Conservation (phyloP, 2,113 vertebrate genomes). For the Tenrec ecaudatus region DNA sequence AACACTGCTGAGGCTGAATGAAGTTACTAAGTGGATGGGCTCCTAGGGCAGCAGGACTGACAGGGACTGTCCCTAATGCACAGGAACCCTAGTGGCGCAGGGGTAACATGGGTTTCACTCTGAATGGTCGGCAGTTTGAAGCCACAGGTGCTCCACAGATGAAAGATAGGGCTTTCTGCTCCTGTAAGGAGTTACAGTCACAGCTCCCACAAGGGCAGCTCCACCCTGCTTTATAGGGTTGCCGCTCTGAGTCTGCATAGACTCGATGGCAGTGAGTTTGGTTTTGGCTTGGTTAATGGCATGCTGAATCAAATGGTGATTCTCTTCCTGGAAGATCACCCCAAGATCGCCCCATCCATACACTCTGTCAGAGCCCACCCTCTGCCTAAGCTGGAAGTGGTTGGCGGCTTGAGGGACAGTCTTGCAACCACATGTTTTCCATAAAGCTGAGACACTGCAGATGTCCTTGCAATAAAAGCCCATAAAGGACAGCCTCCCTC, state of each 20-base stretch:
- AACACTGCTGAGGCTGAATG: conserved; percentile 26
- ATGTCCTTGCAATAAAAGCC: conserved; percentile 43
- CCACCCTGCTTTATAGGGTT: no score
- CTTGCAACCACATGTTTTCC: conserved; percentile 4
- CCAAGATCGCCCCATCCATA: background rate
- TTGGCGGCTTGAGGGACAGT: background rate
- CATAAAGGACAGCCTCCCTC: background rate
- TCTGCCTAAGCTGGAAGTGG: background rate
- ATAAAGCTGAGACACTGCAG: conserved; percentile 36
- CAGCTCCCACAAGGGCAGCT: no score
- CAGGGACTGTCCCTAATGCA: background rate
- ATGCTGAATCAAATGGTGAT: conserved; percentile 10
- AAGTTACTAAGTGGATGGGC: background rate
- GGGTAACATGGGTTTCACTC: no score
- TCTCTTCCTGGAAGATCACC: background rate
- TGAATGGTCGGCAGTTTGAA: no score
- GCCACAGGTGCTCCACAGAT: no score
- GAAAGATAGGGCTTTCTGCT: no score
- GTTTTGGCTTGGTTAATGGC: background rate
- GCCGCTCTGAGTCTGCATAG: no score
- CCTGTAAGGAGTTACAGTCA: no score
- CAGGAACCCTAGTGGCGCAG: no score
- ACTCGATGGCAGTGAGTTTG: no score
- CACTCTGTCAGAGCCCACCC: background rate
- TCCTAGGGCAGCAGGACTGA: background rate